Evolutionary conservation across 2,113 vertebrate genomes (phyloP).

Genomic region (Nycticorax nycticorax): DNA sequence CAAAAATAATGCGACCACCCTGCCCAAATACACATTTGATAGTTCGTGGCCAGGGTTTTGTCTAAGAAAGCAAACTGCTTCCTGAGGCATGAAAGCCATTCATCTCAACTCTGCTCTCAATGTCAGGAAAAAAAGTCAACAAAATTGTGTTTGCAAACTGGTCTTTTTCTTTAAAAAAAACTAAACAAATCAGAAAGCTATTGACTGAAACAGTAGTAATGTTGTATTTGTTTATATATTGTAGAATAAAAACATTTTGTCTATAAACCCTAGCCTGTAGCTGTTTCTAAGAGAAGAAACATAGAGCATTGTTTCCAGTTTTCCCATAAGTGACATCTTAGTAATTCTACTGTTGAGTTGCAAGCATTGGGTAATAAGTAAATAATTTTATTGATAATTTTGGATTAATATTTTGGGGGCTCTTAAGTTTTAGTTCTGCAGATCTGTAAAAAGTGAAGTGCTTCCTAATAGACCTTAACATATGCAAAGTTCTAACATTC

Average conservation of each 20-base stretch:
- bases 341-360: not conserved
- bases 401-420: not conserved
- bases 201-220: not conserved
- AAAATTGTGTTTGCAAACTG: not conserved
- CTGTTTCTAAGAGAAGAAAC: not conserved
- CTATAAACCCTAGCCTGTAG: not conserved
- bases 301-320: not conserved
- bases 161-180: not conserved
- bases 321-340: not conserved
- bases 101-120: not conserved
- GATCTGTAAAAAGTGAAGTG: not conserved
- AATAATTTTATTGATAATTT: not conserved
- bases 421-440: not conserved
- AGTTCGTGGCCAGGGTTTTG: not conserved
- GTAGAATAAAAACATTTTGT: not conserved
- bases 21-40: not conserved
- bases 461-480: not conserved
- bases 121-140: not conserved
- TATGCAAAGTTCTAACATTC: not conserved
- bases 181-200: not conserved
- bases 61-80: not conserved
- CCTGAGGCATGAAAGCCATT: not conserved
- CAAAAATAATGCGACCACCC: not conserved
- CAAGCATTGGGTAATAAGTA: not conserved
- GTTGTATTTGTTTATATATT: not conserved